Evolutionary conservation across 2,888 invertebrate species (phyloP), one percentile per base, ranked within the genome.

Genomic region (Limnephilus rhombicus): DNA sequence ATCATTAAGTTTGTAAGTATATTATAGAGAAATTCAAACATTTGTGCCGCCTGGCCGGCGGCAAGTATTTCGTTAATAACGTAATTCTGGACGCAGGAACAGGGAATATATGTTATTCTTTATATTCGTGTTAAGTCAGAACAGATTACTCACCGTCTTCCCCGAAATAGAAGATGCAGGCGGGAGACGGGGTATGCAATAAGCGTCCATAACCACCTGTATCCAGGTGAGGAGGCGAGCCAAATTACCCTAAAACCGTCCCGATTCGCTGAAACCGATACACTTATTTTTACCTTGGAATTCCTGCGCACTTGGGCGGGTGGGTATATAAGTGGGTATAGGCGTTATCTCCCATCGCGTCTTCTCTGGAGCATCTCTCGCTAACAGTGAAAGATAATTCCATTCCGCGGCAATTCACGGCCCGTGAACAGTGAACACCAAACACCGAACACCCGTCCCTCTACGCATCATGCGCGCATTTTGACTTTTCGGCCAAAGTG

Each of bases 241-340:
- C 85, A 41, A 45, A 86, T 45, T 49, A 49, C 85, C 49, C 85
- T 45, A 86, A 86, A 86, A 86, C 85, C 41, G 29, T 11, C 85
- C 85, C 45, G 85, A 86, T 83, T 83, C 83, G 37, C 83, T 45
- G 85, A 86, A 86, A 86, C 85, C 45, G 85, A 86, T 86, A 86
- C 85, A 86, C 41, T 86, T 86, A 86, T 86, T 86, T 86, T 86
- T 86, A 83, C 83, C 37, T 83, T 34, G 83, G 37, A 83, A 83
- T 83, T 83, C 83, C 34, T 68, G 83, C 83, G 83, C 83, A 37
- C 83, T 34, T 24, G 83, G 7, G 34, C 83, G 15, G 83, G 68
- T 24, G 68, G 24, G 68, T 18, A 53, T 68, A n/a, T 68, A 68
- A 68, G 68, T 68, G 24, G 9, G 68, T 68, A 68, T 68, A 9